phyloP scores from a whole-genome alignment of 2,888 invertebrate species.

The Sylvicola cinctus region DNA sequence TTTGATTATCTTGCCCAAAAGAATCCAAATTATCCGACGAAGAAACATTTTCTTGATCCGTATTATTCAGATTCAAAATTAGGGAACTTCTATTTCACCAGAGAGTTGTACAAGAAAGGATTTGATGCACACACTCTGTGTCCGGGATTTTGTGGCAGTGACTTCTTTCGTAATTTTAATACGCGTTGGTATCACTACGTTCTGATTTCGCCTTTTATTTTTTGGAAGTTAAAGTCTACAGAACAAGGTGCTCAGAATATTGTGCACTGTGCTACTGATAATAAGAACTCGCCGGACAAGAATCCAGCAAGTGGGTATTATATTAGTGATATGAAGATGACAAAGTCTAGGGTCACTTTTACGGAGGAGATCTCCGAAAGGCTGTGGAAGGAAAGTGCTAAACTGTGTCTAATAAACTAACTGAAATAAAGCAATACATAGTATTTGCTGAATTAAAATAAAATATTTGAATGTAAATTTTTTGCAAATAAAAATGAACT shows the following conservation, averaged over 20 bases:
- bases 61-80: no score
- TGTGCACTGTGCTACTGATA: conserved; percentile 53
- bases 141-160: conserved; percentile 38
- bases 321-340: conserved; percentile 51
- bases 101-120: conserved; percentile 38
- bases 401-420: no score
- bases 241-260: conserved; percentile 65
- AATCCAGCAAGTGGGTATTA: conserved; percentile 43
- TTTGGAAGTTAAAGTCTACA: conserved; percentile 49
- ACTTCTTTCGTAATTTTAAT: conserved; percentile 38
- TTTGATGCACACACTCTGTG: conserved; percentile 47
- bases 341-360: conserved; percentile 36
- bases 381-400: conserved; percentile 49
- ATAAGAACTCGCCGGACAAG: conserved; percentile 11
- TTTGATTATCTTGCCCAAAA: no score
- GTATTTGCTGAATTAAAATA: no score
- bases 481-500: no score
- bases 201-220: conserved; percentile 44
- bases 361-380: conserved; percentile 37
- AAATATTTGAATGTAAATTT: no score
- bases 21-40: no score
- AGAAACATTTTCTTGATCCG: no score
- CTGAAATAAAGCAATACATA: no score
- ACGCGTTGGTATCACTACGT: conserved; percentile 52
- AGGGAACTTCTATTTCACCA: conserved; percentile 49